phyloP scores from a whole-genome alignment of 1,140 invertebrate species.

The Leptinotarsa texana region DNA sequence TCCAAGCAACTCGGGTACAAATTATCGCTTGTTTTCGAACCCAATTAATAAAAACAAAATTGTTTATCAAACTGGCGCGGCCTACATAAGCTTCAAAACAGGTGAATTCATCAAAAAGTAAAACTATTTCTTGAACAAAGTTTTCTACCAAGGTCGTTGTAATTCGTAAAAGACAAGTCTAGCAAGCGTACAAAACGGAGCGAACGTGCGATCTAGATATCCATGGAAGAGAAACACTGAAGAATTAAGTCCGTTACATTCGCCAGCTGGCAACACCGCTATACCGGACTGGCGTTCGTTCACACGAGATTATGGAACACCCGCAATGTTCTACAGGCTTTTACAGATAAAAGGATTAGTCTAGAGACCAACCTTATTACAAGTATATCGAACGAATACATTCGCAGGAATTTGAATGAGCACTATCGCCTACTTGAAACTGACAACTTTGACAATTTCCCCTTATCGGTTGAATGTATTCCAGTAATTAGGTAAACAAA shows the following conservation, averaged over 20 bases:
- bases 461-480: neutral
- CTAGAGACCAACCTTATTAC: neutral
- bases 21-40: conserved; percentile 16
- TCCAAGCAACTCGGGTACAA: neutral
- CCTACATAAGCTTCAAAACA: conserved; percentile 2
- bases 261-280: conserved; percentile 44
- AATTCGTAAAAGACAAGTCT: conserved; percentile 34
- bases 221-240: conserved; percentile 38
- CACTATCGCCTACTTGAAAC: neutral
- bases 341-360: conserved; percentile 20
- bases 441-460: conserved; percentile 2
- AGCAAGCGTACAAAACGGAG: conserved; percentile 32
- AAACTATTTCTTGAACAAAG: conserved; percentile 10
- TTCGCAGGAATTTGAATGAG: neutral
- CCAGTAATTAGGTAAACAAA: conserved; percentile 7
- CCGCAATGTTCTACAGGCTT: conserved; percentile 45
- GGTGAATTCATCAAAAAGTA: neutral
- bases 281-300: conserved; percentile 47
- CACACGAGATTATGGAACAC: conserved; percentile 49
- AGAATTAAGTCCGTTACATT: conserved; percentile 44
- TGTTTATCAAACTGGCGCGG: conserved; percentile 1
- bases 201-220: conserved; percentile 41
- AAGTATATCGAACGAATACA: neutral
- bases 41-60: conserved; percentile 7
- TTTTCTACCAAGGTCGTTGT: conserved; percentile 37